Evolutionary conservation across 2,888 invertebrate species (phyloP).

Genomic region (Amphipoea oculea): DNA sequence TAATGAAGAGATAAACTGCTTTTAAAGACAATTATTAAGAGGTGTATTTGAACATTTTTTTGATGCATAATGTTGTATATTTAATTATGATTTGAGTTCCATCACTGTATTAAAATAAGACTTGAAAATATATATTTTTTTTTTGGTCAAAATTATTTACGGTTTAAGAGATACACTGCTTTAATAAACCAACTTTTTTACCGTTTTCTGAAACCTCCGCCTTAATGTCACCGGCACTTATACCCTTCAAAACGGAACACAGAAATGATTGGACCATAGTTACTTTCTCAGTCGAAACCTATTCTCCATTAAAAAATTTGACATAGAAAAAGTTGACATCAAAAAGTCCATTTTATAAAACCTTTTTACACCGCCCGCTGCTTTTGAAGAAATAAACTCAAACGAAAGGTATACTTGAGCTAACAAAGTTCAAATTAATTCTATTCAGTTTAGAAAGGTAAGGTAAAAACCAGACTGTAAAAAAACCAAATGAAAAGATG

Average conservation of each 20-base stretch:
- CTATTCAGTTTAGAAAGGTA: conserved; percentile 42
- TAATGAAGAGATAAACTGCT: too few relatives aligned
- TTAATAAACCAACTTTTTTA: too few relatives aligned
- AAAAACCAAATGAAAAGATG: conserved; percentile 6
- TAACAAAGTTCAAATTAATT: conserved; percentile 18
- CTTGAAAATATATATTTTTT: too few relatives aligned
- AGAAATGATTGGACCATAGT: not conserved
- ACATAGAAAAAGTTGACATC: conserved; percentile 1
- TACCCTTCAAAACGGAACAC: not conserved
- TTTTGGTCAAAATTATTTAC: too few relatives aligned
- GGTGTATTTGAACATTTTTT: too few relatives aligned
- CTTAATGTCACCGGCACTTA: not conserved
- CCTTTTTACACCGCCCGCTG: not conserved
- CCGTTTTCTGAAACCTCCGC: too few relatives aligned
- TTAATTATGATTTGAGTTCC: too few relatives aligned
- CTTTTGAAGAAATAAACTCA: conserved; percentile 11
- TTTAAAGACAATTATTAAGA: too few relatives aligned
- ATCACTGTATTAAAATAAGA: too few relatives aligned
- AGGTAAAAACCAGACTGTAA: not conserved
- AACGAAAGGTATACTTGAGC: conserved; percentile 2
- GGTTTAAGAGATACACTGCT: too few relatives aligned
- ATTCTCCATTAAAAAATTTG: not conserved
- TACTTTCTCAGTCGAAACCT: not conserved
- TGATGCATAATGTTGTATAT: too few relatives aligned
- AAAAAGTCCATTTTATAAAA: conserved; percentile 5